Evolutionary conservation across 2,888 invertebrate species (phyloP).

Genomic region (Scaptomyza reducta): DNA sequence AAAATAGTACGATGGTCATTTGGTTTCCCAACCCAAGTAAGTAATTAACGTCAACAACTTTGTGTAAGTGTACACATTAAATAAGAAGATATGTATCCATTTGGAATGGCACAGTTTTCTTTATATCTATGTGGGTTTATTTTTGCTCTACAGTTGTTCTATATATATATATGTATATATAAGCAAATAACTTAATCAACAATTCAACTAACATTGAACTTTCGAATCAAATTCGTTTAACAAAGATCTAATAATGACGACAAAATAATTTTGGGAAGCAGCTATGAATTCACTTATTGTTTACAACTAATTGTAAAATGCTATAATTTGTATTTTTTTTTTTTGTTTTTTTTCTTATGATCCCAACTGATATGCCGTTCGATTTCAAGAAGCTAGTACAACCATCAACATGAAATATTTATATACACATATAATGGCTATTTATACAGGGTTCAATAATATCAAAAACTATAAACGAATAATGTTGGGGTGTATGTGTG

Average conservation of each 20-base stretch:
- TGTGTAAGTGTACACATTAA: conserved; percentile 34
- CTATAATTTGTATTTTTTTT: conserved; percentile 32
- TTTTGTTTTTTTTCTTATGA: conserved; percentile 44
- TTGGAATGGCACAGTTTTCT: conserved; percentile 64
- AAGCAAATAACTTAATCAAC: conserved; percentile 9
- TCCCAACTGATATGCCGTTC: conserved; percentile 75
- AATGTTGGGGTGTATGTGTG: not conserved
- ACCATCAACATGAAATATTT: conserved; percentile 54
- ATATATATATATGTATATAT: conserved; percentile 13
- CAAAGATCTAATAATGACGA: conserved; percentile 3
- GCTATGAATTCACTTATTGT: not conserved
- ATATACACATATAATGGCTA: conserved; percentile 22
- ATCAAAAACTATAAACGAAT: conserved; percentile 2
- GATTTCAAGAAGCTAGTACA: conserved; percentile 70
- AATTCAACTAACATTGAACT: conserved; percentile 2
- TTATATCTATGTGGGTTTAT: conserved; percentile 24
- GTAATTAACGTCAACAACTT: conserved; percentile 37
- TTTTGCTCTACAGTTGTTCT: conserved; percentile 28
- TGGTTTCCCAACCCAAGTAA: conserved; percentile 72
- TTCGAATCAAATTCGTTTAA: conserved; percentile 8
- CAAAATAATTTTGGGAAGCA: not conserved
- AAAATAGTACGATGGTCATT: conserved; percentile 45
- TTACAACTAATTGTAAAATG: conserved; percentile 34
- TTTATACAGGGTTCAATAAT: not conserved
- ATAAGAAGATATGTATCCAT: conserved; percentile 70